phyloP scores from a whole-genome alignment of 2,888 invertebrate species.

The Lasioglossum morio region DNA sequence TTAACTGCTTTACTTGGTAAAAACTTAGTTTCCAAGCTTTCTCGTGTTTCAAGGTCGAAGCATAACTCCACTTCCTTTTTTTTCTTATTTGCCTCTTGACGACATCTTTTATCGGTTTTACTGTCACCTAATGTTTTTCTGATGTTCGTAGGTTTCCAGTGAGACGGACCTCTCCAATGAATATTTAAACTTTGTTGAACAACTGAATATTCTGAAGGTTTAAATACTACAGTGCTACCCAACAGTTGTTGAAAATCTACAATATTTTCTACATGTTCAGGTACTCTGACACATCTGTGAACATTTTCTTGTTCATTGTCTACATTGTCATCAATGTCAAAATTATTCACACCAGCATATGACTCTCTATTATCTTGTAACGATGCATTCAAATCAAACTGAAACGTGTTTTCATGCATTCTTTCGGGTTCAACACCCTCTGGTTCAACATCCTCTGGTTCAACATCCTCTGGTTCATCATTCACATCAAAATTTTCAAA shows the following conservation, averaged over 20 bases:
- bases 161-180: slow-evolving; percentile 92
- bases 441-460: slow-evolving; percentile 22
- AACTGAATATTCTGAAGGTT: slow-evolving; percentile 77
- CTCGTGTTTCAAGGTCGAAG: slow-evolving; percentile 45
- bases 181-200: slow-evolving; percentile 68
- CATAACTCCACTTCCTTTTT: slow-evolving; percentile 66
- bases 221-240: slow-evolving; percentile 27
- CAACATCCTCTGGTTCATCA: slow-evolving; percentile 79
- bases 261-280: slow-evolving; percentile 66
- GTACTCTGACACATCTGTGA: slow-evolving; percentile 43
- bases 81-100: slow-evolving; percentile 59
- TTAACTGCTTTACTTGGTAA: slow-evolving; percentile 41
- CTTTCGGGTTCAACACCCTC: slow-evolving; percentile 1
- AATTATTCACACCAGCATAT: slow-evolving; percentile 46
- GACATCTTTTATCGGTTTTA: slow-evolving; percentile 54
- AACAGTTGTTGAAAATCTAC: slow-evolving; percentile 71
- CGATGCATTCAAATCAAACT: slow-evolving; percentile 79
- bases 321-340: slow-evolving; percentile 53
- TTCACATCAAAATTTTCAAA: slow-evolving; percentile 88
- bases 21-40: slow-evolving; percentile 52
- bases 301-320: slow-evolving; percentile 57
- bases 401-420: slow-evolving; percentile 59
- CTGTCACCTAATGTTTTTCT: slow-evolving; percentile 77
- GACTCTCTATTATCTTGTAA: slow-evolving; percentile 48
- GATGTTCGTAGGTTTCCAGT: slow-evolving; percentile 90